Conservation (phyloP, 2,113 vertebrate genomes). For the Brachypodius melanocephalos region DNA sequence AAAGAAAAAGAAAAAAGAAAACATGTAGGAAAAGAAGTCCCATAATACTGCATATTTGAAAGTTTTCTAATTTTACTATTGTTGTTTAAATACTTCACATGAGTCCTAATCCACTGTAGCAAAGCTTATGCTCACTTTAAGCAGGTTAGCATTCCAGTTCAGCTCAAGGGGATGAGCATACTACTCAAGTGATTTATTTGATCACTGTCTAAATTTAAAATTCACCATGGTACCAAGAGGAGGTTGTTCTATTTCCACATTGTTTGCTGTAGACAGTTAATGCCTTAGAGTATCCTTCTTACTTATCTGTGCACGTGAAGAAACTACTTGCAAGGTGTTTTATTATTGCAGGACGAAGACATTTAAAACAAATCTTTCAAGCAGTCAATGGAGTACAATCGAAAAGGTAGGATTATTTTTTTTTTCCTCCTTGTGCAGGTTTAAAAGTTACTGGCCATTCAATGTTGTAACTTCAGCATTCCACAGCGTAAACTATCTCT, state of each 20-base stretch:
- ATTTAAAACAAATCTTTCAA: slow-evolving; percentile 32
- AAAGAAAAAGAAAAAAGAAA: background rate
- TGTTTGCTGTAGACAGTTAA: background rate
- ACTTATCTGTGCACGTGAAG: background rate
- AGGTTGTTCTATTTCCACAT: background rate
- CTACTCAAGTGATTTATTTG: background rate
- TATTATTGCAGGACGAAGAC: slow-evolving; percentile 51
- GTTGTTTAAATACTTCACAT: background rate
- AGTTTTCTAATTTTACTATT: background rate
- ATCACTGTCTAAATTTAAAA: background rate
- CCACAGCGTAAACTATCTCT: background rate
- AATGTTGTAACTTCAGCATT: background rate
- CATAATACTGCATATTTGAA: background rate
- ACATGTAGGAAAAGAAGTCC: background rate
- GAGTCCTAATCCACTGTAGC: background rate
- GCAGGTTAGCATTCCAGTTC: slow-evolving; percentile 46
- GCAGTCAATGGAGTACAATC: slow-evolving; percentile 26
- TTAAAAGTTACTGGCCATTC: background rate
- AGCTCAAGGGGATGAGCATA: slow-evolving; percentile 27
- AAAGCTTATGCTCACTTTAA: slow-evolving; percentile 14
- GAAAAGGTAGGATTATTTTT: slow-evolving; percentile 39
- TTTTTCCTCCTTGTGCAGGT: background rate
- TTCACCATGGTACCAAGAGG: background rate
- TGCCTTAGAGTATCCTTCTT: background rate
- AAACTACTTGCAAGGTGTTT: background rate